Conservation (phyloP, 2,888 invertebrate species). For the Falcaria lacertinaria region DNA sequence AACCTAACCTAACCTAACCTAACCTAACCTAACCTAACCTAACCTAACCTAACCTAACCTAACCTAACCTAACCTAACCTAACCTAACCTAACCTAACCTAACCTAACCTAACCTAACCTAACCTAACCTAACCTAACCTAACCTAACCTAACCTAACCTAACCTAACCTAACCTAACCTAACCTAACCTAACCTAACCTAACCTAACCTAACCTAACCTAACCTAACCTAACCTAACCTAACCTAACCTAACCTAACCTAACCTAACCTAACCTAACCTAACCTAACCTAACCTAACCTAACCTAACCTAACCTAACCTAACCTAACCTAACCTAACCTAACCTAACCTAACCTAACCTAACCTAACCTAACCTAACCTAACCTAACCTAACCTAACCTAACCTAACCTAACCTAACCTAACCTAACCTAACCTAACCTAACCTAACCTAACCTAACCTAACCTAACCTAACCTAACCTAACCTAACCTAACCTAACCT, state of each 20-base stretch:
- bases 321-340: constrained; percentile 8
- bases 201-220: constrained; percentile 6
- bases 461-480: constrained; percentile 21
- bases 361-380: constrained; percentile 2
- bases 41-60: constrained; percentile 7
- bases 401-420: constrained; percentile 6
- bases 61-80: constrained; percentile 6
- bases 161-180: constrained; percentile 7
- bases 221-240: constrained; percentile 3
- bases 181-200: constrained; percentile 7
- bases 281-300: constrained; percentile 6
- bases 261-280: constrained; percentile 4
- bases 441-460: constrained; percentile 14
- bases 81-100: constrained; percentile 7
- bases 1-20: constrained; percentile 10
- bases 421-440: constrained; percentile 5
- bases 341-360: constrained; percentile 8
- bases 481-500: constrained; percentile 21
- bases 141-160: constrained; percentile 7
- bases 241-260: constrained; percentile 4
- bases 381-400: constrained; percentile 6
- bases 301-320: constrained; percentile 6
- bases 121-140: constrained; percentile 7
- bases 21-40: constrained; percentile 6
- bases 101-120: constrained; percentile 7